Percentiles rank a stretch among this genome's conserved stretches.
These are phyloP conservation scores for Drosophila colorata DNA, from an alignment of 2,888 invertebrate species.

Conservation along the genomic window DNA sequence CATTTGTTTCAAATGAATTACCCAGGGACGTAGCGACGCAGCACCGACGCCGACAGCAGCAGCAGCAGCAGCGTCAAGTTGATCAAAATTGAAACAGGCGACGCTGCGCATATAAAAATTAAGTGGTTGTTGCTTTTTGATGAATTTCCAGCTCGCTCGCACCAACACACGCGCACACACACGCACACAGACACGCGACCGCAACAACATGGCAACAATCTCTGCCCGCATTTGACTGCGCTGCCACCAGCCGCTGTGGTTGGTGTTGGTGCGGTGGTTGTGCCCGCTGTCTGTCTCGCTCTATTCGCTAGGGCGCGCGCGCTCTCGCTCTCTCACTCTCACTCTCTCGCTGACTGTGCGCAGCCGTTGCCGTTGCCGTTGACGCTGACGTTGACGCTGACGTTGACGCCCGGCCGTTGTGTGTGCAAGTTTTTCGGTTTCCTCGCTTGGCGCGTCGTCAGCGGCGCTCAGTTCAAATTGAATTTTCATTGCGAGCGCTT, in stretches of 20 bases:
- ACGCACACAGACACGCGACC: conserved; percentile 11
- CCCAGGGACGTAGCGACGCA: conserved; percentile 32
- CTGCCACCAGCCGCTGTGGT: conserved; percentile 51
- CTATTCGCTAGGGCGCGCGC: background rate
- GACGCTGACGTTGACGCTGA: conserved; percentile 12
- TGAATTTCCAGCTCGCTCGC: conserved; percentile 82
- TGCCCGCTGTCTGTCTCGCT: conserved; percentile 32
- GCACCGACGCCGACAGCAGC: conserved; percentile 8
- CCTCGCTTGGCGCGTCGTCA: conserved; percentile 74
- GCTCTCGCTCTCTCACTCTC: background rate
- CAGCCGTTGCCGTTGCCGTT: conserved; percentile 12
- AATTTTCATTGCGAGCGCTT: conserved; percentile 83
- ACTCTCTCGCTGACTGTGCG: conserved; percentile 19
- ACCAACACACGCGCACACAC: conserved; percentile 36
- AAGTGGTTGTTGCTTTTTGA: conserved; percentile 79
- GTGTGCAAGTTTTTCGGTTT: conserved; percentile 68
- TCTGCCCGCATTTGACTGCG: conserved; percentile 48
- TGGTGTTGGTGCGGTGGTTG: conserved; percentile 48
- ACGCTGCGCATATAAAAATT: conserved; percentile 76
- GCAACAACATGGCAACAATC: conserved; percentile 83
- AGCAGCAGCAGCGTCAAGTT: conserved; percentile 56
- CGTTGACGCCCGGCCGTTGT: conserved; percentile 26
- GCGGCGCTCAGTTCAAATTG: conserved; percentile 83
- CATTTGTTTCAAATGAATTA: conserved; percentile 69
- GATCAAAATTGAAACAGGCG: conserved; percentile 78